Percentiles rank a stretch among this genome's conserved stretches.
These are phyloP conservation scores for Pipa parva DNA, from an alignment of 2,113 vertebrate genomes.

Conservation along the genomic window DNA sequence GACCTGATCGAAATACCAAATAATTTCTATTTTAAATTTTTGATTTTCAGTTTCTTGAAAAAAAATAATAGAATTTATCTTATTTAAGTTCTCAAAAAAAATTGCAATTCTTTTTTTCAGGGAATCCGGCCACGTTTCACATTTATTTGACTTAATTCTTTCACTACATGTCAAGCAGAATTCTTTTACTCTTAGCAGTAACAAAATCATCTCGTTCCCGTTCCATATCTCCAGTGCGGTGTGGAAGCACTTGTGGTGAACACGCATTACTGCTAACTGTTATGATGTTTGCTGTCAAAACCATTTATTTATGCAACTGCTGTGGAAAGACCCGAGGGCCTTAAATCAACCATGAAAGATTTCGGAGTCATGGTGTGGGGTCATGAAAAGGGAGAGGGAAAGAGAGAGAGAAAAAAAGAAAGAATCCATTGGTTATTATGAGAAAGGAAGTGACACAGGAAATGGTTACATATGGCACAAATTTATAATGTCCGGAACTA, in stretches of 20 bases:
- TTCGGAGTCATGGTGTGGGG: slow-evolving; percentile 79
- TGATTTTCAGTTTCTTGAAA: too few species aligned
- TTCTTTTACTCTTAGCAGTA: slow-evolving; percentile 60
- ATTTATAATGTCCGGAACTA: slow-evolving; percentile 84
- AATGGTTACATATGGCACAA: slow-evolving; percentile 87
- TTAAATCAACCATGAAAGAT: slow-evolving; percentile 73
- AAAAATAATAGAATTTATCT: too few species aligned
- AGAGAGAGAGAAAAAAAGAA: slow-evolving; percentile 38
- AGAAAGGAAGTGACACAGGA: slow-evolving; percentile 89
- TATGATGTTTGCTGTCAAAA: slow-evolving; percentile 84
- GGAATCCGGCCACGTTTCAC: too few species aligned
- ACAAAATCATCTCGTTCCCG: slow-evolving; percentile 60
- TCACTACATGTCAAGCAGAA: slow-evolving; percentile 68
- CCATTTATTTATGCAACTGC: slow-evolving; percentile 82
- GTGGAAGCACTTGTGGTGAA: slow-evolving; percentile 65
- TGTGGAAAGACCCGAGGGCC: slow-evolving; percentile 69
- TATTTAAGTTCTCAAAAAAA: too few species aligned
- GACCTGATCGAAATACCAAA: too few species aligned
- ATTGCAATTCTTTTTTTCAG: too few species aligned
- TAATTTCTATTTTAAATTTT: too few species aligned
- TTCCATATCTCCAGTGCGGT: slow-evolving; percentile 59
- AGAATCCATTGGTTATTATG: slow-evolving; percentile 74
- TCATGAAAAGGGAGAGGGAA: slow-evolving; percentile 62
- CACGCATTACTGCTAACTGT: slow-evolving; percentile 70
- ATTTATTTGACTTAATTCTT: slow-evolving; percentile 75